These are phyloP conservation scores for Spea hammondii DNA, from an alignment of 2,797 vertebrate genomes.

Conservation along the genomic window DNA sequence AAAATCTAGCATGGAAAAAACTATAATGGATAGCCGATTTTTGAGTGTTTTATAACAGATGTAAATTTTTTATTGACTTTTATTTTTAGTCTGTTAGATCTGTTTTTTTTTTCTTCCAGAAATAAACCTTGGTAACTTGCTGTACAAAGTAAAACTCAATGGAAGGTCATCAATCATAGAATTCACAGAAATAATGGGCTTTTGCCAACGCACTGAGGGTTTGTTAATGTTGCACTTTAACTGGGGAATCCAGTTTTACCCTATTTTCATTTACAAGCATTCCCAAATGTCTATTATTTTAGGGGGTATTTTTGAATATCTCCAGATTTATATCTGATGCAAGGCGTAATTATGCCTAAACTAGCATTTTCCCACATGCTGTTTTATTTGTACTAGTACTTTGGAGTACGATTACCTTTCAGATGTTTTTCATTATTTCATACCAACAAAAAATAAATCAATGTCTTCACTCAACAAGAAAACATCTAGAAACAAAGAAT, in stretches of 20 bases:
- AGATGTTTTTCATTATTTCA: slow-evolving; percentile 37
- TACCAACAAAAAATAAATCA: slow-evolving; percentile 40
- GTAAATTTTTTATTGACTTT: not conserved
- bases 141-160: not conserved
- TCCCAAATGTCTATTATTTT: slow-evolving; percentile 45
- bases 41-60: not conserved
- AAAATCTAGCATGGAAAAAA: not conserved
- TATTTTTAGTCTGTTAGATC: not conserved
- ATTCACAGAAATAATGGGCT: slow-evolving; percentile 10
- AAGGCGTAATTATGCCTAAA: slow-evolving; percentile 31
- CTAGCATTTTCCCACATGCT: slow-evolving; percentile 40
- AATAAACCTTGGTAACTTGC: slow-evolving; percentile 2
- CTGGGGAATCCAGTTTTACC: slow-evolving; percentile 20
- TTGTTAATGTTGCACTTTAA: not conserved
- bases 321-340: slow-evolving; percentile 39
- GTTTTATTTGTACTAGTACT: slow-evolving; percentile 40
- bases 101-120: not conserved
- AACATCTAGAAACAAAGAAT: slow-evolving; percentile 3
- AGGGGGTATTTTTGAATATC: slow-evolving; percentile 21
- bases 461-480: slow-evolving; percentile 5
- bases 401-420: slow-evolving; percentile 25
- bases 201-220: slow-evolving; percentile 22
- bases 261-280: slow-evolving; percentile 44
- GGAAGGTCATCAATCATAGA: slow-evolving; percentile 33
- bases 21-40: not conserved